Percentiles rank a stretch among this genome's conserved stretches.
These are phyloP conservation scores for Gadus chalcogrammus DNA, from an alignment of 2,113 vertebrate species.

Conservation along the genomic window DNA sequence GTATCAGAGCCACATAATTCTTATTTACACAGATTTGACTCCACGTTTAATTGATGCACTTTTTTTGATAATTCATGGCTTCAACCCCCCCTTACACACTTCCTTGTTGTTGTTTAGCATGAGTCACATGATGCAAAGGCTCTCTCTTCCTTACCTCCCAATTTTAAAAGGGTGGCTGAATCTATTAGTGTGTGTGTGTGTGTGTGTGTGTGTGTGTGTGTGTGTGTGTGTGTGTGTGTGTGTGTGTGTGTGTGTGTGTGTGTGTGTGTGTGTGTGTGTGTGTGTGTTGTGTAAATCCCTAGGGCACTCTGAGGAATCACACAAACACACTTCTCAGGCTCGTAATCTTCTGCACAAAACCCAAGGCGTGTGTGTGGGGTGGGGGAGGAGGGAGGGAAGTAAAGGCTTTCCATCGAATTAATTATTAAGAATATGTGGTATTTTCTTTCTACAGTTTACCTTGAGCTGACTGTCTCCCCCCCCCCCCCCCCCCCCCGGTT, in stretches of 20 bases:
- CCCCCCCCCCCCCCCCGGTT: no score
- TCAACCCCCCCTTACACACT: neutral
- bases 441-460: neutral
- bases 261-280: neutral
- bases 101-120: neutral
- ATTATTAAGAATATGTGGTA: neutral
- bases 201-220: slow-evolving; percentile 1
- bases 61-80: neutral
- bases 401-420: neutral
- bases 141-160: neutral
- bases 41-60: no score
- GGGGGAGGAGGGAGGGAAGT: neutral
- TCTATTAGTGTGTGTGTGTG: neutral
- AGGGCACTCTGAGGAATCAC: neutral
- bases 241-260: neutral
- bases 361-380: no score
- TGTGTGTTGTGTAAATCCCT: neutral
- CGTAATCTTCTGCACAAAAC: neutral
- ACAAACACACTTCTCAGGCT: neutral
- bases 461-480: neutral
- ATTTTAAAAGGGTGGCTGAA: neutral
- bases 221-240: neutral
- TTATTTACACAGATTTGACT: neutral
- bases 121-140: neutral
- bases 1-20: neutral